Evolutionary conservation across 2,888 invertebrate genomes (phyloP), one percentile per base, ranked within the genome.

Genomic region (Loripinus fragilis): DNA sequence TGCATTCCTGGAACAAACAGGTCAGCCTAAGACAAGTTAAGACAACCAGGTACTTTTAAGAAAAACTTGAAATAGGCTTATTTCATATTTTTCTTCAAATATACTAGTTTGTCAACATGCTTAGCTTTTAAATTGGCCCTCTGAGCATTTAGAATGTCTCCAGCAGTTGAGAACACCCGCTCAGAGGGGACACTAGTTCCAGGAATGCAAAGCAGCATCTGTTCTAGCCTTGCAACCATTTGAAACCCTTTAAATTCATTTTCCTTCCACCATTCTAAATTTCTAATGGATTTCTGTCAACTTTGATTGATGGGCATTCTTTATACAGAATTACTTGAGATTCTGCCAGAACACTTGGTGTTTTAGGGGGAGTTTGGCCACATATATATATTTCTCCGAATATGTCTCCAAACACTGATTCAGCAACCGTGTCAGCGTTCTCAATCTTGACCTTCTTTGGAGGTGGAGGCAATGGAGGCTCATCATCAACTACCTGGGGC

Each of bases 111-210:
- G 28, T 74, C 66, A 69, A 69, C 60, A 64, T 64, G 68, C 35
- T 74, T 42, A 45, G 60, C 10, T 17, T 55, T 30, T 8, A 65
- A 42, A n/a, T 50, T 42, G 23, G 75, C 45, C 28, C 75, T 30
- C 25, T 35, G 35, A 17, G 50, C 75, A 28, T 45, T 75, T 5
- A 75, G 45, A 20, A 75, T 55, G 33, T 70, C 75, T 17, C 75
- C 75, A 5, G 75, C 75, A 2, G 64, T 75, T 20, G 64, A 70
- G n/a, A 75, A 75, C 10, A 75, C 64, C 20, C 69, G 17, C 38
- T 75, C 70, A n/a, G 48, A 64, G 0, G 75, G 48, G 1, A 75
- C 75, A 38, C 69, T 60, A n/a, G 48, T 75, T 64, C 20, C 75
- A 33, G 64, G 48, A 25, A 65, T 28, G 50, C 75, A 38, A 17